Evolutionary conservation across 1,140 invertebrate species (phyloP).

Genomic region (Lordiphosa clarofinis): DNA sequence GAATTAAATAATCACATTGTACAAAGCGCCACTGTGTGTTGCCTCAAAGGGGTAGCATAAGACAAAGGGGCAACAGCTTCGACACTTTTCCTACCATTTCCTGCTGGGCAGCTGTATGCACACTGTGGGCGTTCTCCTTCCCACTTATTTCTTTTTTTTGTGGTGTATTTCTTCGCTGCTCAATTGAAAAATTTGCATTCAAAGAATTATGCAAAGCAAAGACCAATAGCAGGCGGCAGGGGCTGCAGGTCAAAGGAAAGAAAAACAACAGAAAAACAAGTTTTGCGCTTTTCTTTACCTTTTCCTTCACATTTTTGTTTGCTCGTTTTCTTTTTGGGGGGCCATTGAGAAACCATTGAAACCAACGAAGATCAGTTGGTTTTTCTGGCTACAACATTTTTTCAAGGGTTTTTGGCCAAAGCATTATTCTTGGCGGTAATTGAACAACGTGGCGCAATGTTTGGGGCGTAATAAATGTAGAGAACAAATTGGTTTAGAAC

Average conservation of each 20-base stretch:
- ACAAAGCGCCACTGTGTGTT: too few species aligned
- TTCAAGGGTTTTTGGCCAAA: conserved; percentile 37
- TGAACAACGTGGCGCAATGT: conserved; percentile 65
- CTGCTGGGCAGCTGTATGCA: conserved; percentile 32
- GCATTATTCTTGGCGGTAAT: conserved; percentile 72
- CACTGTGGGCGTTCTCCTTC: conserved; percentile 30
- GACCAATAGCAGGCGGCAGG: background rate
- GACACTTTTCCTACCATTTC: conserved; percentile 62
- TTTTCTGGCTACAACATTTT: conserved; percentile 15
- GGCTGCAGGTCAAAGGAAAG: conserved; percentile 37
- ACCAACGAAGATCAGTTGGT: conserved; percentile 64
- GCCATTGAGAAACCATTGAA: conserved; percentile 51
- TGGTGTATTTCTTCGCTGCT: conserved; percentile 57
- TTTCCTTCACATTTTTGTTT: conserved; percentile 5
- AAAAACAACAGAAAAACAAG: conserved; percentile 41
- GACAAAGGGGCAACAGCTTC: conserved; percentile 39
- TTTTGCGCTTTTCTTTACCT: conserved; percentile 49
- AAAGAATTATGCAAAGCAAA: conserved; percentile 66
- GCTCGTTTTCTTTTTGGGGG: conserved; percentile 19
- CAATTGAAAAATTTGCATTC: conserved; percentile 76
- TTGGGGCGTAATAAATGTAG: conserved; percentile 54
- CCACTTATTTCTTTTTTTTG: conserved; percentile 50
- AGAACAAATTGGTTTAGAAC: conserved; percentile 60
- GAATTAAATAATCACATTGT: too few species aligned
- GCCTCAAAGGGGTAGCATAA: too few species aligned